Percentiles rank a stretch among this genome's conserved stretches.
These are phyloP conservation scores for Hylaeus anthracinus DNA, from an alignment of 1,140 invertebrate species.

Conservation along the genomic window DNA sequence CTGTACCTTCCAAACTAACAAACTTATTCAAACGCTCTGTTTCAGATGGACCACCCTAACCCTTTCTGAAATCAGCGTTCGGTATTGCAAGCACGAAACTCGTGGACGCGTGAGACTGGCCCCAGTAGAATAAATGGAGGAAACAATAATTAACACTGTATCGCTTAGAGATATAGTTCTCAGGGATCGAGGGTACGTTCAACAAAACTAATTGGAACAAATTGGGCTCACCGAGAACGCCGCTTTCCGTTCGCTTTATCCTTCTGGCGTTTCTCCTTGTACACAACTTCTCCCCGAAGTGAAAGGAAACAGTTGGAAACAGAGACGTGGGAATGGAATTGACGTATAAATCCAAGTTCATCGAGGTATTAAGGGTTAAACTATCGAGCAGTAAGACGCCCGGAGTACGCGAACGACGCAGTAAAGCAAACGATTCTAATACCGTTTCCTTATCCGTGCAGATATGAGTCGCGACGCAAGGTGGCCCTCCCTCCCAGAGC, in stretches of 20 bases:
- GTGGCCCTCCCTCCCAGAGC: not conserved
- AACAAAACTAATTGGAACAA: conserved; percentile 29
- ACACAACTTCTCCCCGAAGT: not conserved
- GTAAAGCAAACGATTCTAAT: conserved; percentile 25
- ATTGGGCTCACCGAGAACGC: conserved; percentile 7
- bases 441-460: conserved; percentile 11
- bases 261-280: not conserved
- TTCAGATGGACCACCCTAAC: no score
- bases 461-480: conserved; percentile 23
- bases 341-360: conserved; percentile 28
- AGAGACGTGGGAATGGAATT: conserved; percentile 26
- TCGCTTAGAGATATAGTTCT: not conserved
- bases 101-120: not conserved
- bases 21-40: not conserved
- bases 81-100: not conserved
- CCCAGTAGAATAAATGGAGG: not conserved
- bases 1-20: not conserved
- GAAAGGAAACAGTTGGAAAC: not conserved
- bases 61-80: conserved; percentile 35
- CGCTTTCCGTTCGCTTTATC: conserved; percentile 13
- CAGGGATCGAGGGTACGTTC: not conserved
- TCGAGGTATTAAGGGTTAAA: conserved; percentile 36
- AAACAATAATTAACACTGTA: conserved; percentile 20
- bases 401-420: not conserved
- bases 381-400: conserved; percentile 29